Evolutionary conservation across 2,797 vertebrate genomes (phyloP).

Genomic region (Enteromius afrohamiltoni): DNA sequence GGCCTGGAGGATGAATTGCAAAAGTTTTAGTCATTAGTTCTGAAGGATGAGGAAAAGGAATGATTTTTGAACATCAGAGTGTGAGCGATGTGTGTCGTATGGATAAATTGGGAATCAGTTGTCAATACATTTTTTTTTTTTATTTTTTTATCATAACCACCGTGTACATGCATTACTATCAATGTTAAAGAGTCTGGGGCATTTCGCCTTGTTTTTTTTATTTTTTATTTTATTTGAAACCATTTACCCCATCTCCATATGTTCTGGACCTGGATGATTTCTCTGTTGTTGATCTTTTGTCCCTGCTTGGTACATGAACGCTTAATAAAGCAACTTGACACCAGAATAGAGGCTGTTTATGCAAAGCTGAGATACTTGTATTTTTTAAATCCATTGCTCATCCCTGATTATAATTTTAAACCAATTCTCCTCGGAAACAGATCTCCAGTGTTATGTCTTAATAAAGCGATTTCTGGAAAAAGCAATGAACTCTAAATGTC

Average conservation of each 20-base stretch:
- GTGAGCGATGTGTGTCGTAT: not conserved
- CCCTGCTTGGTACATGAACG: constrained; percentile 26
- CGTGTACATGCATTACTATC: not conserved
- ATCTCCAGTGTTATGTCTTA: constrained; percentile 68
- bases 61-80: not conserved
- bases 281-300: constrained; percentile 1
- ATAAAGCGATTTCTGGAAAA: constrained; percentile 72
- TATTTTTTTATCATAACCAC: constrained; percentile 22
- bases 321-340: constrained; percentile 35
- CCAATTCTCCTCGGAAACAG: constrained; percentile 5
- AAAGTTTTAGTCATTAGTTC: not conserved
- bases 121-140: not conserved
- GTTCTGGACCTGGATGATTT: constrained; percentile 12
- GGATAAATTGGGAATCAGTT: constrained; percentile 33
- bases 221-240: not conserved
- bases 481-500: not conserved
- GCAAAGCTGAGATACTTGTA: constrained; percentile 65
- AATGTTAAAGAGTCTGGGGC: constrained; percentile 14
- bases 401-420: constrained; percentile 22
- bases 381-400: constrained; percentile 66
- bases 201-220: constrained; percentile 45
- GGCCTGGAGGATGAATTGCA: constrained; percentile 16
- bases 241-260: not conserved
- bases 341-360: constrained; percentile 50
- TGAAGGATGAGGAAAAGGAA: not conserved